Evolutionary conservation across 2,888 invertebrate genomes (phyloP), one percentile per base, ranked within the genome.

Genomic region (Crematogaster levior): DNA sequence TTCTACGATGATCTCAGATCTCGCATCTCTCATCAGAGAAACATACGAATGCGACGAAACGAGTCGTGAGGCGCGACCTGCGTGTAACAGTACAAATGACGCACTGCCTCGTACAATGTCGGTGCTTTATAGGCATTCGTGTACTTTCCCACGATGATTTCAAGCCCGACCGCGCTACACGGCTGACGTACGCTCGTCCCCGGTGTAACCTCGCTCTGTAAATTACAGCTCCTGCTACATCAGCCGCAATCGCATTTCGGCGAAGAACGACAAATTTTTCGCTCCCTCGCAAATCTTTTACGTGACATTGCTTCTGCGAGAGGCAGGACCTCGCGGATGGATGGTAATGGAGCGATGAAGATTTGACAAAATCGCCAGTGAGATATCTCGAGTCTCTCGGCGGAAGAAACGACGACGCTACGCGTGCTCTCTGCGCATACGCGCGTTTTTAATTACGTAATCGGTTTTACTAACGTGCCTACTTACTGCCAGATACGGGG

Each of bases 81-180:
- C 30, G 18, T 15, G 21, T 18, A 18, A 40, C 56, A 27, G 56
- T 43, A 24, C 34, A 6, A 40, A 46, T 56, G 40, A 68, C 30
- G 53, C 21, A n/a, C 51, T 27, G 21, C 15, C 30, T 27, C 24
- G 7, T 30, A 24, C 43, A 53, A 56, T 56, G 68, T 56, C 43
- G 43, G 53, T 10, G 43, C 30, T 74, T 74, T 34, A 43, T 77
- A 56, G 56, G 10, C 34, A 56, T 56, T 30, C 27, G 34, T 51
- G 40, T 27, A 34, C 40, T 68, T 56, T 68, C 70, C 56, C 56
- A 68, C 56, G 24, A 27, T 79, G 70, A 68, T 46, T 43, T 56
- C 43, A 15, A 6, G 10, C 15, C 15, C 61, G 46, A 24, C 24
- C 24, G 34, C 34, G 1, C 24, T 24, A 7, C 7, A 9, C 18